Base-by-base conservation (phyloP, 2,888 invertebrate genomes). In the Caenorhabditis zanzibari region DNA sequence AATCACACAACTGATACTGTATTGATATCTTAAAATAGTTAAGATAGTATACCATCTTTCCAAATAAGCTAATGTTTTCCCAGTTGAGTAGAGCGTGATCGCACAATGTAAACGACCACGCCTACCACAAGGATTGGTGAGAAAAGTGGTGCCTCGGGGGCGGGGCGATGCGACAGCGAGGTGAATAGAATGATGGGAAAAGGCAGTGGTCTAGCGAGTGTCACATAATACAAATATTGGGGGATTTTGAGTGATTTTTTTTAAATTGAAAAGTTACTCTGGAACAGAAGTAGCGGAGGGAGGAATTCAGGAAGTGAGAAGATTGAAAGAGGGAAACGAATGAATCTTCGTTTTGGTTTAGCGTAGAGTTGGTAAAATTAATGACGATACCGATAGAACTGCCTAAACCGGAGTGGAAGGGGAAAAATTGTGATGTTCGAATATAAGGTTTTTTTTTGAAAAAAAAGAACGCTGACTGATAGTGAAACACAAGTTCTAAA, bases 191-290 rank as follows among this genome's bases (percentile, higher is more conserved):
- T 38, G 54, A 68, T 26, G 22, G 19, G 49, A 61, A n/a, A 24
- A 41, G 44, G 26, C 22, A 32, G 3, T 54, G n/a, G 54, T 19
- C 44, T 54, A 54, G 44, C 32, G 63, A 56, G 47, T 63, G 71
- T 64, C 79, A 72, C 71, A 79, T 63, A 54, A 79, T 69, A 63
- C 61, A 71, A 79, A 79, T 71, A 79, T 71, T 77, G 77, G 35
- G 26, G 19, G 47, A 38, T 12, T 38, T 16, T 56, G 19, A 19
- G 59, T 41, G 22, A 54, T 24, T 47, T n/a, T 47, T 14, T 19
- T 19, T n/a, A 6, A 19, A 47, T 19, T 12, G 9, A 47, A 47
- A 47, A 47, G 19, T 47, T 0, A 47, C 47, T 47, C 3, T 12
- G 19, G n/a, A 19, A 19, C n/a, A n/a, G 38, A 6, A 38, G 12